Conservation (phyloP, 2,797 vertebrate genomes). For the Sebastes iracundus region DNA sequence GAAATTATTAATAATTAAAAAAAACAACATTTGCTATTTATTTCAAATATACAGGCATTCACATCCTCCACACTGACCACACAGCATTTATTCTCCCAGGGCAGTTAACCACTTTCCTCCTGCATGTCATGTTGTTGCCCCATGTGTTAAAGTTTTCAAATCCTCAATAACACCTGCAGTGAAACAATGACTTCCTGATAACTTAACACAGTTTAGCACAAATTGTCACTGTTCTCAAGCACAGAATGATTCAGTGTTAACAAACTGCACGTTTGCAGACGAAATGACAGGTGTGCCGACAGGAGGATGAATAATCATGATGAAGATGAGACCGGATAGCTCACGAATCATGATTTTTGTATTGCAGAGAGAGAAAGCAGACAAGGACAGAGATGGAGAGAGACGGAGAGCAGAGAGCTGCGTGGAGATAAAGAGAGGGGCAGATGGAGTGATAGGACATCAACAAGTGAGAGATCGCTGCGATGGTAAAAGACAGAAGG, state of each 20-base stretch:
- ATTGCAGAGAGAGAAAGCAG: neutral
- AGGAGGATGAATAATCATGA: constrained; percentile 45
- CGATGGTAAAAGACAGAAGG: constrained; percentile 71
- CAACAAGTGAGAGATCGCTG: constrained; percentile 66
- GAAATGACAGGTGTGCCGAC: constrained; percentile 49
- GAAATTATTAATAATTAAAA: neutral
- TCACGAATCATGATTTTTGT: constrained; percentile 15
- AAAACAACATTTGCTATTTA: neutral
- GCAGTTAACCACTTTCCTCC: neutral
- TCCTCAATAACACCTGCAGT: neutral
- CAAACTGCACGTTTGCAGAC: constrained; percentile 43
- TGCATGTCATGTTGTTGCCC: neutral
- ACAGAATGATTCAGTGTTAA: constrained; percentile 47
- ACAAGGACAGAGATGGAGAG: neutral
- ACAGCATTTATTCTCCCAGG: neutral
- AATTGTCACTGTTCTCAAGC: constrained; percentile 17
- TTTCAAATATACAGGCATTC: neutral
- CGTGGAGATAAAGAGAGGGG: constrained; percentile 38
- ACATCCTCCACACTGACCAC: neutral
- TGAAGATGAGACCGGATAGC: constrained; percentile 22
- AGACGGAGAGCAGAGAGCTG: constrained; percentile 23
- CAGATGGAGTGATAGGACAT: constrained; percentile 70
- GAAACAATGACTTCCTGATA: constrained; percentile 29
- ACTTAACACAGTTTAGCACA: constrained; percentile 3
- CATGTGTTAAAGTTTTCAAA: constrained; percentile 14